Conservation (phyloP, 2,888 invertebrate species). For the Epinotia bilunana region DNA sequence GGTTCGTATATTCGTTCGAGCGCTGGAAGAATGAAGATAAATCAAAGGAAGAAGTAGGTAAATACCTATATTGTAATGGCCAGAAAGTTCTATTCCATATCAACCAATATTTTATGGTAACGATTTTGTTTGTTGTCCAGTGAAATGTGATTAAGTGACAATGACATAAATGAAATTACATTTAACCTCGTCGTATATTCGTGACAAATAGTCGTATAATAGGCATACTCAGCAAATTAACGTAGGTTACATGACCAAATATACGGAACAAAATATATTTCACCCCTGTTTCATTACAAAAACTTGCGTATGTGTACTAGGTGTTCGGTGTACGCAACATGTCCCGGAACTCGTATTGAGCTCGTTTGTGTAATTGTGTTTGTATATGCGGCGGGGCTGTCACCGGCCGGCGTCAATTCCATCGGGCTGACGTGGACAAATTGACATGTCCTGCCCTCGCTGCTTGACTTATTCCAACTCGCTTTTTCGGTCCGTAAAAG, state of each 20-base stretch:
- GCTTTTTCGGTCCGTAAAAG: slow-evolving; percentile 38
- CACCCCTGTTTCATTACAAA: background rate
- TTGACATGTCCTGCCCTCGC: slow-evolving; percentile 64
- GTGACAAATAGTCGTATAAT: no score
- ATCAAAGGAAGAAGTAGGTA: no score
- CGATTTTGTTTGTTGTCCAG: no score
- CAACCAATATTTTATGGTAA: no score
- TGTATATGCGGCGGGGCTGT: slow-evolving; percentile 51
- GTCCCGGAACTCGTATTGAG: slow-evolving; percentile 47
- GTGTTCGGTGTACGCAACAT: slow-evolving; percentile 38
- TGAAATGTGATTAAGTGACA: no score
- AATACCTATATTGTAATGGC: no score
- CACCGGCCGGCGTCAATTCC: slow-evolving; percentile 54
- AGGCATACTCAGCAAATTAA: no score
- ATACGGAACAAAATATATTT: slow-evolving; percentile 1
- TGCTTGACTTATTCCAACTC: slow-evolving; percentile 46
- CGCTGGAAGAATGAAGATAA: no score
- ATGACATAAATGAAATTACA: no score
- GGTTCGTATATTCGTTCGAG: no score
- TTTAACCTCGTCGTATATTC: no score
- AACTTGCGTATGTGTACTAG: background rate
- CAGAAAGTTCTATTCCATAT: no score
- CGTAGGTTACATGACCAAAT: background rate
- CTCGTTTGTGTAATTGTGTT: slow-evolving; percentile 59
- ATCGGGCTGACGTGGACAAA: slow-evolving; percentile 61